Percentiles rank a stretch among this genome's conserved stretches.
Conservation (phyloP, 1,140 invertebrate genomes). For the Cepaea nemoralis region DNA sequence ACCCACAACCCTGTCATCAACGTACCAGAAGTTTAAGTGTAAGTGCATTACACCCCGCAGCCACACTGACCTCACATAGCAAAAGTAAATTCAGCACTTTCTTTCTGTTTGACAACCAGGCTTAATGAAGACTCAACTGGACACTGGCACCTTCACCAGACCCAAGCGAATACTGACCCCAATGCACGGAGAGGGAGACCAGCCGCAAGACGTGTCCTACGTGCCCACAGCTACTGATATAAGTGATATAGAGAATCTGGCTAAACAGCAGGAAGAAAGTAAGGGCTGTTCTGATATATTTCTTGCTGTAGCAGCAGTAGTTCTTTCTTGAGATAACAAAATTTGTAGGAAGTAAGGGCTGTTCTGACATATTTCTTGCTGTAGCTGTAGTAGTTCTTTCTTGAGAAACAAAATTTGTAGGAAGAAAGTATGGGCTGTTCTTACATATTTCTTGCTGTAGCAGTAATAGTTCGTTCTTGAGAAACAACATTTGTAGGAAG, state of each 20-base stretch:
- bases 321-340: too few species aligned
- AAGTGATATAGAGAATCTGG: slow-evolving; percentile 60
- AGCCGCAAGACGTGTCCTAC: slow-evolving; percentile 6
- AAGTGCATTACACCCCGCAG: too few species aligned
- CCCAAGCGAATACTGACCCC: slow-evolving; percentile 56
- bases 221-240: slow-evolving; percentile 48
- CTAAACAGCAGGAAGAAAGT: slow-evolving; percentile 68
- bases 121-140: slow-evolving; percentile 48
- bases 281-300: slow-evolving; percentile 35
- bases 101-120: slow-evolving; percentile 37
- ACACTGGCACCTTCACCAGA: slow-evolving; percentile 70
- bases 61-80: too few species aligned
- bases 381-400: background rate
- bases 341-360: slow-evolving; percentile 64
- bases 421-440: slow-evolving; percentile 57
- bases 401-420: too few species aligned
- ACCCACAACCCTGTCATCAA: too few species aligned
- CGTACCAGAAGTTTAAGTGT: too few species aligned
- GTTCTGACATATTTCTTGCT: background rate
- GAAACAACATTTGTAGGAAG: too few species aligned
- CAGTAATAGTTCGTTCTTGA: background rate
- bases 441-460: background rate
- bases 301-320: background rate
- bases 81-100: background rate
- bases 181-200: slow-evolving; percentile 38